Conservation (phyloP, 2,113 vertebrate species). For the Erythrocebus patas region DNA sequence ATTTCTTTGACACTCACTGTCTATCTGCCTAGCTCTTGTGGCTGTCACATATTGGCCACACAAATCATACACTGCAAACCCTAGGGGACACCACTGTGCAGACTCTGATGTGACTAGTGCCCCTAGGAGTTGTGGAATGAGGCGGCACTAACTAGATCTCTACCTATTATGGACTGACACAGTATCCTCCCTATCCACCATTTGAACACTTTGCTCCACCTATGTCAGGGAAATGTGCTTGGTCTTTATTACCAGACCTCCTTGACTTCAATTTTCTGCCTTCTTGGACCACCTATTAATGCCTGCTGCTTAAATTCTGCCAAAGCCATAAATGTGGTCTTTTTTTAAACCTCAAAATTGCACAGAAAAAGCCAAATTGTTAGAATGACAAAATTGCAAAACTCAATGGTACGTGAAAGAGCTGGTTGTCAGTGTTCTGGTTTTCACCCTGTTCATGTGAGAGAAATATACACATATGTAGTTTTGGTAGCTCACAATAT, state of each 20-base stretch:
- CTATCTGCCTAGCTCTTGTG: background rate
- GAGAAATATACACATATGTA: background rate
- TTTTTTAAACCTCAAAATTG: background rate
- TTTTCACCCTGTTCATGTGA: constrained; percentile 31
- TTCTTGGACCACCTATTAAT: background rate
- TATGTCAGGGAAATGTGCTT: background rate
- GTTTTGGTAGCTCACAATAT: background rate
- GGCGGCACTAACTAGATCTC: background rate
- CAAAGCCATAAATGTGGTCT: background rate
- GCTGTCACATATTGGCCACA: background rate
- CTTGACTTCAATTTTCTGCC: constrained; percentile 10
- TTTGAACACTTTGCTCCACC: background rate
- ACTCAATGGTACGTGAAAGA: background rate
- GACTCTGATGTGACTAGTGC: background rate
- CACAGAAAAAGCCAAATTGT: background rate
- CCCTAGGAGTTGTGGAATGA: background rate
- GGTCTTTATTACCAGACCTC: background rate
- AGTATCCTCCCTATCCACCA: background rate
- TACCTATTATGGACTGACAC: background rate
- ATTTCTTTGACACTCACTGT: background rate
- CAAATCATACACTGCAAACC: background rate
- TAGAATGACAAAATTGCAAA: constrained; percentile 31
- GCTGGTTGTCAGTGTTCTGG: background rate
- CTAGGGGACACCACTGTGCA: background rate
- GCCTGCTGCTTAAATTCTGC: constrained; percentile 5